These are phyloP conservation scores for Myiagra hebetior DNA, from an alignment of 2,113 vertebrate species.

Conservation along the genomic window DNA sequence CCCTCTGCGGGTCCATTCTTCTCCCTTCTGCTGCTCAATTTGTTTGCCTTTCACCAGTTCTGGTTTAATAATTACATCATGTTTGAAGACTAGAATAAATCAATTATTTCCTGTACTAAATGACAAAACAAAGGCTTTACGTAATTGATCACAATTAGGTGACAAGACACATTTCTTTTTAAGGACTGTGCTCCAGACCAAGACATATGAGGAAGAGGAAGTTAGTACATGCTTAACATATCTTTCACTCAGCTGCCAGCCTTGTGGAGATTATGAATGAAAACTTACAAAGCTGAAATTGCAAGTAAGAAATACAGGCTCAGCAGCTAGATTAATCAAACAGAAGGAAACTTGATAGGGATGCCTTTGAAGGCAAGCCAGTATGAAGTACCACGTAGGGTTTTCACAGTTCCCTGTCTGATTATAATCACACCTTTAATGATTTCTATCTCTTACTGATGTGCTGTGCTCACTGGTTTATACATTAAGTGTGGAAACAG, in stretches of 20 bases:
- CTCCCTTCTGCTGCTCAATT: background rate
- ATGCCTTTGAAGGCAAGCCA: background rate
- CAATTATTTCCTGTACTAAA: background rate
- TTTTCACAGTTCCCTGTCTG: background rate
- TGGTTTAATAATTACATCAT: background rate
- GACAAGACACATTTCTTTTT: background rate
- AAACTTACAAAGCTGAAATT: background rate
- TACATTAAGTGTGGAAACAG: background rate
- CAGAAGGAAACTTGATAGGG: background rate
- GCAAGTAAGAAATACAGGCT: background rate
- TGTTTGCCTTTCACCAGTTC: background rate
- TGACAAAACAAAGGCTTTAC: background rate
- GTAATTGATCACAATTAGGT: background rate
- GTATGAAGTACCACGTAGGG: background rate
- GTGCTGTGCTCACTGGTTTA: background rate
- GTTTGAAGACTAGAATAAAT: background rate
- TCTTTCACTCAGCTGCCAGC: background rate
- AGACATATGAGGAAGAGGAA: background rate
- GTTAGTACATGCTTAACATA: background rate
- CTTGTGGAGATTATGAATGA: background rate
- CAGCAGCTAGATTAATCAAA: background rate
- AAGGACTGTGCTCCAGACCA: background rate
- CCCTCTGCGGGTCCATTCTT: rapidly evolving
- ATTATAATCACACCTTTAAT: background rate
- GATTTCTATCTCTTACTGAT: background rate